These are phyloP conservation scores for Clarias platycephalus DNA, from an alignment of 2,797 vertebrate species.

Conservation along the genomic window DNA sequence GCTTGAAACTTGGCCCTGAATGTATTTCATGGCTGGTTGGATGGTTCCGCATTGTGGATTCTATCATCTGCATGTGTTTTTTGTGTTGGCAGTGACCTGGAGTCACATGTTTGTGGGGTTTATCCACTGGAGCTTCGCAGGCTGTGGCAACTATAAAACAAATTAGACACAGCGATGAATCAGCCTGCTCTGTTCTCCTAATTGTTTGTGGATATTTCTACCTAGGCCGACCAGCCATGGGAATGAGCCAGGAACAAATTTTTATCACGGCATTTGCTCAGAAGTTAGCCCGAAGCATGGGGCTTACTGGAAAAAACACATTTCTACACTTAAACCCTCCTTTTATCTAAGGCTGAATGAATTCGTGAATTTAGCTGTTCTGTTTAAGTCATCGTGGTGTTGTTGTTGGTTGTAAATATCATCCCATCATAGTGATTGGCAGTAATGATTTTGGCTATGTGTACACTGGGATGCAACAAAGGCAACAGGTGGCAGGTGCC, in stretches of 20 bases:
- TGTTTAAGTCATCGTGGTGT: background rate
- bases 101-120: constrained; percentile 23
- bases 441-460: constrained; percentile 40
- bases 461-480: background rate
- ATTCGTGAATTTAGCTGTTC: constrained; percentile 21
- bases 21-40: background rate
- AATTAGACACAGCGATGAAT: constrained; percentile 31
- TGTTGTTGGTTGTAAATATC: constrained; percentile 34
- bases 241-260: constrained; percentile 18
- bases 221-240: background rate
- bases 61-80: background rate
- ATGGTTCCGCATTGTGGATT: constrained; percentile 1
- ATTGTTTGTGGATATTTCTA: constrained; percentile 36
- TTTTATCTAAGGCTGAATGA: background rate
- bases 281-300: background rate
- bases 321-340: background rate
- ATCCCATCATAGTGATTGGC: constrained; percentile 12
- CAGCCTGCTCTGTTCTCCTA: constrained; percentile 10
- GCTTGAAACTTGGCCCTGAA: background rate
- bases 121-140: background rate
- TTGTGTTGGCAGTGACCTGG: constrained; percentile 14
- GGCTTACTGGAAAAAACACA: background rate
- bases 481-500: constrained; percentile 54
- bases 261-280: background rate
- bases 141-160: constrained; percentile 30